phyloP scores from a whole-genome alignment of 1,140 invertebrate species.

The Bilobella aurantiaca region DNA sequence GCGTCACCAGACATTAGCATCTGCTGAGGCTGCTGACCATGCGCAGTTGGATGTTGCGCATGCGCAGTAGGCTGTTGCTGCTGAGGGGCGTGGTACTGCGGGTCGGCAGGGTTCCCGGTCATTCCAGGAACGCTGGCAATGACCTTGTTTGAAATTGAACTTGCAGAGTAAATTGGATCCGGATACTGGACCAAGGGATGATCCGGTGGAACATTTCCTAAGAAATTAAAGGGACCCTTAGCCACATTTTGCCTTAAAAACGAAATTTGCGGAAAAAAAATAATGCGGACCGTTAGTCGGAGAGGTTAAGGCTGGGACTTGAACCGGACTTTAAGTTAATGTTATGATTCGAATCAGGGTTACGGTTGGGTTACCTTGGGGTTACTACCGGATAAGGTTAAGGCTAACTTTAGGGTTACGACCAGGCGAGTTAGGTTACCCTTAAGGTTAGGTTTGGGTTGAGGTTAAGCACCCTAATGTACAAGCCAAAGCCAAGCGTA shows the following conservation, averaged over 20 bases:
- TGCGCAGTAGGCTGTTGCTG: not conserved
- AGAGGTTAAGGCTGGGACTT: no score
- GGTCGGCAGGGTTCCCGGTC: not conserved
- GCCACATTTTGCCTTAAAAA: not conserved
- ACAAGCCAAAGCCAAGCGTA: constrained; percentile 6
- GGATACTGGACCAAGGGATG: constrained; percentile 33
- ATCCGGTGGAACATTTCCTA: constrained; percentile 33
- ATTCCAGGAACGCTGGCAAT: constrained; percentile 29
- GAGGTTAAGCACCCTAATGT: no score
- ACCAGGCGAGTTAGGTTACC: not conserved
- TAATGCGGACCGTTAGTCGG: no score
- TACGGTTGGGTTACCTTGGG: no score
- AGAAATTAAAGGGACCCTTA: not conserved
- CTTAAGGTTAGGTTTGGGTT: not conserved
- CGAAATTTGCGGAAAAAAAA: not conserved
- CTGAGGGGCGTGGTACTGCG: not conserved
- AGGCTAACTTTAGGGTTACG: not conserved
- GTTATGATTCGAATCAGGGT: no score
- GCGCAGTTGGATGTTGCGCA: constrained; percentile 7
- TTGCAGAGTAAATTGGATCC: constrained; percentile 21
- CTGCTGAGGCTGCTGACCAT: constrained; percentile 1
- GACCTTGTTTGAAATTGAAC: constrained; percentile 12
- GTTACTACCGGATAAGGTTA: not conserved
- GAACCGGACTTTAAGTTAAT: no score
- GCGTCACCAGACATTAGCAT: not conserved